These are phyloP conservation scores for Thripadectes ignobilis DNA, from an alignment of 2,797 vertebrate genomes.

Conservation along the genomic window DNA sequence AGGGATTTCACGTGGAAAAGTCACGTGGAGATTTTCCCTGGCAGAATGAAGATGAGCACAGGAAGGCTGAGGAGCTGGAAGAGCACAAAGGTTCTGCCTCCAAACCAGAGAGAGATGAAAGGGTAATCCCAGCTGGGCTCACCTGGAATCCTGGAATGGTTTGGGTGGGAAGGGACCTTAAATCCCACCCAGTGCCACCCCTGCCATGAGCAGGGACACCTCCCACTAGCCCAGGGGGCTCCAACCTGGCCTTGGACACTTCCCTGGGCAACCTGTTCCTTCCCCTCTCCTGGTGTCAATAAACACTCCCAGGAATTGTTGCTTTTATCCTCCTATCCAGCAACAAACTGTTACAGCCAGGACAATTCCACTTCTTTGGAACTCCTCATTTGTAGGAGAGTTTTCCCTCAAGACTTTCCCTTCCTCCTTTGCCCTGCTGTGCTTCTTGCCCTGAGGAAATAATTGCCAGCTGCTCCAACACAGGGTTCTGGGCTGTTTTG, in stretches of 20 bases:
- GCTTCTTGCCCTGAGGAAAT: background rate
- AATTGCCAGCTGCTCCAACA: background rate
- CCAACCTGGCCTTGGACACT: background rate
- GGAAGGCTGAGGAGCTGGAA: background rate
- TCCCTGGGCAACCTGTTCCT: background rate
- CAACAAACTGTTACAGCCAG: too few species aligned
- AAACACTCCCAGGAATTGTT: accelerated
- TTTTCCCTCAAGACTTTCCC: too few species aligned
- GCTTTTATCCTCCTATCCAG: background rate
- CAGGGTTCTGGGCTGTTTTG: accelerated
- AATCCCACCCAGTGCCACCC: accelerated
- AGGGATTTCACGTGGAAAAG: background rate
- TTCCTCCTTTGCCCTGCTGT: background rate
- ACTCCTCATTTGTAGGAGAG: background rate
- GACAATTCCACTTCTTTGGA: accelerated
- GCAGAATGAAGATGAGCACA: background rate
- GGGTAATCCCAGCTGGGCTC: background rate
- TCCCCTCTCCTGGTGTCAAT: accelerated
- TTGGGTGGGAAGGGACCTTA: background rate
- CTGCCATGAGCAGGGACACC: background rate
- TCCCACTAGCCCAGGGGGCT: background rate
- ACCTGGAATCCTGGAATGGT: accelerated
- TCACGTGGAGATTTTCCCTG: too few species aligned
- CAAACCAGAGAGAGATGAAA: accelerated
- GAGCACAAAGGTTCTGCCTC: accelerated